phyloP scores from a whole-genome alignment of 2,888 invertebrate genomes.

The Pogonocherus hispidulus region DNA sequence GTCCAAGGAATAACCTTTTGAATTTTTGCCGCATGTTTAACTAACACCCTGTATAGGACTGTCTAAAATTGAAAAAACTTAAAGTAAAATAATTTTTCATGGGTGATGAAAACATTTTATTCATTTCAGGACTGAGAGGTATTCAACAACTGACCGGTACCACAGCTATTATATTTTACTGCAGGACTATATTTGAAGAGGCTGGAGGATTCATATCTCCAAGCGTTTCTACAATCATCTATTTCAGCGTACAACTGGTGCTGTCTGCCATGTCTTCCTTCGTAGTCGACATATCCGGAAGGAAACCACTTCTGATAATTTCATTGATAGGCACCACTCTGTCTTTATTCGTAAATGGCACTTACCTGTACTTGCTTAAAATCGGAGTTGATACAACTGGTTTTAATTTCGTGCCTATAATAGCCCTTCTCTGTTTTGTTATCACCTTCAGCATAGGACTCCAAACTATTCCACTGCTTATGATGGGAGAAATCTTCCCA shows the following conservation, averaged over 20 bases:
- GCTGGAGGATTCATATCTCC: conserved; percentile 66
- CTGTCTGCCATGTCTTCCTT: conserved; percentile 73
- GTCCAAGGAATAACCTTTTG: no score
- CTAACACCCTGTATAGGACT: no score
- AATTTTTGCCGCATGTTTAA: no score
- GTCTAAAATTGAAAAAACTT: background rate
- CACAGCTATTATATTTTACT: conserved; percentile 75
- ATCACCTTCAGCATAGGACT: conserved; percentile 70
- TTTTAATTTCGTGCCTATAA: conserved; percentile 67
- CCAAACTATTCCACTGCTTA: conserved; percentile 70
- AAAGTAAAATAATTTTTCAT: background rate
- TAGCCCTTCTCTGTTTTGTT: conserved; percentile 68
- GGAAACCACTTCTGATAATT: conserved; percentile 70
- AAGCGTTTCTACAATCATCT: conserved; percentile 58
- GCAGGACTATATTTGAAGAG: conserved; percentile 70
- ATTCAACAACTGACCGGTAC: conserved; percentile 74
- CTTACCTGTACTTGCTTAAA: conserved; percentile 68
- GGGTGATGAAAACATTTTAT: conserved; percentile 50
- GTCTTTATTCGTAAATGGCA: conserved; percentile 64
- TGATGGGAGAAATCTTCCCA: conserved; percentile 72
- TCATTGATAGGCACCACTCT: conserved; percentile 69
- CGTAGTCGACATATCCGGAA: conserved; percentile 73
- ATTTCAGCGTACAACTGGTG: conserved; percentile 71
- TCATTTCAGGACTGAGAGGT: conserved; percentile 73
- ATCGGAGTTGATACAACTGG: conserved; percentile 61